Percentiles rank a stretch among this genome's conserved stretches.
phyloP scores from a whole-genome alignment of 2,113 vertebrate species.

The Oceanodroma tethys region DNA sequence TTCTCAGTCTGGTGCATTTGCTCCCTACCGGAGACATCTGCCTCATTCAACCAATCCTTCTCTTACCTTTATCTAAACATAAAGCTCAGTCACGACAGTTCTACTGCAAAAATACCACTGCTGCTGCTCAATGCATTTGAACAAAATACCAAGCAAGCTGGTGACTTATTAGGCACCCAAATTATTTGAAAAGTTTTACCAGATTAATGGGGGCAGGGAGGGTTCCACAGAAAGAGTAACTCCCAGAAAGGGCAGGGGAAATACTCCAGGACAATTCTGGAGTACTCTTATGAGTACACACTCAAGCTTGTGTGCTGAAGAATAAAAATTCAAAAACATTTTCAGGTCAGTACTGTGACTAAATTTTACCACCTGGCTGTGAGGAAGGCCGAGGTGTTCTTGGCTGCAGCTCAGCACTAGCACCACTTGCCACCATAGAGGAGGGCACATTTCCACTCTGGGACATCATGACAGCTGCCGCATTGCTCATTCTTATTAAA shows the following conservation, averaged over 20 bases:
- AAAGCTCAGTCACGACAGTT: not conserved
- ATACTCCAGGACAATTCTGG: not conserved
- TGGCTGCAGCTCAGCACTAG: constrained; percentile 87
- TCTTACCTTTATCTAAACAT: not conserved
- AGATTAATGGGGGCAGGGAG: not conserved
- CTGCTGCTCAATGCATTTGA: not conserved
- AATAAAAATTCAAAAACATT: not conserved
- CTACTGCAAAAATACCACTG: not conserved
- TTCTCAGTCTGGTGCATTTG: not conserved
- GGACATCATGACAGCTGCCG: constrained; percentile 85
- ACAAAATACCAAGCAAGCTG: not conserved
- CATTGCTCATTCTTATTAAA: constrained; percentile 86
- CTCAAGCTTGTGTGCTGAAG: not conserved
- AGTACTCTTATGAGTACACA: not conserved
- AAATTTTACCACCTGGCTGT: constrained; percentile 83
- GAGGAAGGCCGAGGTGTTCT: constrained; percentile 84
- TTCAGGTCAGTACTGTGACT: not conserved
- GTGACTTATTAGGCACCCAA: not conserved
- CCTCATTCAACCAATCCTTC: not conserved
- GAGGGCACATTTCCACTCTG: constrained; percentile 82
- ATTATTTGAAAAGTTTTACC: not conserved
- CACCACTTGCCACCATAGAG: constrained; percentile 82
- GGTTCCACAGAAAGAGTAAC: not conserved
- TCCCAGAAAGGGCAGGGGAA: not conserved
- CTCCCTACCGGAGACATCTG: not conserved